phyloP scores from a whole-genome alignment of 2,888 invertebrate species.

The Cantharis flavilabris region DNA sequence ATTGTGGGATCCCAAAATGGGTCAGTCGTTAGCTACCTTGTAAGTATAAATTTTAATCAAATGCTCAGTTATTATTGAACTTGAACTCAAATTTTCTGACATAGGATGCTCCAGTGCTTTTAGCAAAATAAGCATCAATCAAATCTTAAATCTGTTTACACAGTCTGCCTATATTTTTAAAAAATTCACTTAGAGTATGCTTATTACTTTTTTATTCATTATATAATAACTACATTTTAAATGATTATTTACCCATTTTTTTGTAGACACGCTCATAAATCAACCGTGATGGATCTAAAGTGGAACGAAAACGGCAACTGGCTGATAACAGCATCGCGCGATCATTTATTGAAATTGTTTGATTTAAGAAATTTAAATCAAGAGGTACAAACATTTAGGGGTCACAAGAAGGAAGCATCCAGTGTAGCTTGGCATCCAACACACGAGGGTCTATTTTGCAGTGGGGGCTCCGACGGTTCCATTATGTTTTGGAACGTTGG shows the following conservation, averaged over 20 bases:
- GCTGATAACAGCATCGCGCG: conserved; percentile 97
- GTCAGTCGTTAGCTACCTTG: conserved; percentile 92
- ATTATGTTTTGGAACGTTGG: conserved; percentile 99
- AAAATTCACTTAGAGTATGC: too few species aligned
- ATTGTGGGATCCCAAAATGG: conserved; percentile 98
- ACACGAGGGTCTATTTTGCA: conserved; percentile 96
- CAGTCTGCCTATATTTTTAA: too few species aligned
- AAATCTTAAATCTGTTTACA: too few species aligned
- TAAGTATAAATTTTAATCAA: conserved; percentile 56
- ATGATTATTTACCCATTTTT: too few species aligned
- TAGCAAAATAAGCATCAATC: too few species aligned
- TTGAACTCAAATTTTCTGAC: too few species aligned
- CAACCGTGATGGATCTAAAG: conserved; percentile 98
- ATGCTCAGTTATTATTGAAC: neutral
- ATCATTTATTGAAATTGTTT: conserved; percentile 96
- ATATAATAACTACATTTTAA: too few species aligned
- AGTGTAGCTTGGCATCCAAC: conserved; percentile 98
- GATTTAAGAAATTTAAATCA: conserved; percentile 94
- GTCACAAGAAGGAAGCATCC: conserved; percentile 98
- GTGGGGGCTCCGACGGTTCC: conserved; percentile 98
- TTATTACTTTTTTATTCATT: too few species aligned
- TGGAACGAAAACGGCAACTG: conserved; percentile 99
- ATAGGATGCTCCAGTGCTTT: too few species aligned
- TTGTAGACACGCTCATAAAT: conserved; percentile 93
- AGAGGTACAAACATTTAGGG: conserved; percentile 96